Conservation (phyloP, 2,888 invertebrate genomes). For the Brenthis daphne region DNA sequence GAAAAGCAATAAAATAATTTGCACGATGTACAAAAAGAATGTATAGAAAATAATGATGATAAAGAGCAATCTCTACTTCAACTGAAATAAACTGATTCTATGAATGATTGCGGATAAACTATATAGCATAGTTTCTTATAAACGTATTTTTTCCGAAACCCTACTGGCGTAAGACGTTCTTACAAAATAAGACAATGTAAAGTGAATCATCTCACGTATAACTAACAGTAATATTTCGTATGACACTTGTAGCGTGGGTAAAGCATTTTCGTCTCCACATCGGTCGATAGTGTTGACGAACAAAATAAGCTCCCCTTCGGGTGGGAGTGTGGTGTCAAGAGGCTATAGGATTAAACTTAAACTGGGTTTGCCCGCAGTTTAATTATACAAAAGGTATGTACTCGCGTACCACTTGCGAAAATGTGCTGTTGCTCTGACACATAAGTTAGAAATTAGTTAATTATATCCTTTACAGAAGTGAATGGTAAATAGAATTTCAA, state of each 20-base stretch:
- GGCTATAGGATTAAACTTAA: constrained; percentile 82
- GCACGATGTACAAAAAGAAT: no score
- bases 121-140: constrained; percentile 52
- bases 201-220: constrained; percentile 58
- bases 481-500: constrained; percentile 69
- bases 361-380: constrained; percentile 79
- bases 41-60: neutral
- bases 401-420: constrained; percentile 64
- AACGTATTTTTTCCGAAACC: constrained; percentile 60
- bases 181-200: constrained; percentile 51
- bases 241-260: constrained; percentile 60
- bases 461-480: constrained; percentile 66
- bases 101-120: constrained; percentile 53
- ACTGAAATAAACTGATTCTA: constrained; percentile 45
- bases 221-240: constrained; percentile 63
- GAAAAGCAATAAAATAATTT: no score
- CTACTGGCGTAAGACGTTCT: constrained; percentile 53
- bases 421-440: constrained; percentile 62
- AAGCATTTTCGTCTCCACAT: constrained; percentile 70
- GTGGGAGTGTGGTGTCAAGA: constrained; percentile 78
- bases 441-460: constrained; percentile 74
- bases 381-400: constrained; percentile 80
- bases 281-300: constrained; percentile 79
- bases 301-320: constrained; percentile 77
- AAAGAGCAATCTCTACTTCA: constrained; percentile 24